Evolutionary conservation across 2,797 vertebrate species (phyloP).

Genomic region (Chrysocyon brachyurus): DNA sequence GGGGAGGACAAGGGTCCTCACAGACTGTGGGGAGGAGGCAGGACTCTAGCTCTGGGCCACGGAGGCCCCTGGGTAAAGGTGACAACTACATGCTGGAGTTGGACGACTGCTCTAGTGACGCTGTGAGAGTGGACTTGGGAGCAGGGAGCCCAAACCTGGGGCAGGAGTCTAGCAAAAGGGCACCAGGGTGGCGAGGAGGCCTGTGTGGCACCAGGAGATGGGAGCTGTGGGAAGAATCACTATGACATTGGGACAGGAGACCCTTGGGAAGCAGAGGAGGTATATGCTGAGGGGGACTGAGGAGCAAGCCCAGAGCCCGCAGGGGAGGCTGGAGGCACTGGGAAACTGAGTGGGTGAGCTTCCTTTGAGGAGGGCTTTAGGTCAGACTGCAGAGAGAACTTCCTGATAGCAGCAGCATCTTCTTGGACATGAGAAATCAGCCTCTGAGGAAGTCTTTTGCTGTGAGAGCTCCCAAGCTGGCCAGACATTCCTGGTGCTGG

Average conservation of each 20-base stretch:
- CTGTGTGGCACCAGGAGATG: background rate
- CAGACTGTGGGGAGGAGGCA: background rate
- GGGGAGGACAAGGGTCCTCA: background rate
- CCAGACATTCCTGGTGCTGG: conserved; percentile 67
- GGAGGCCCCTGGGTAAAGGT: background rate
- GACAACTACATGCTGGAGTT: background rate
- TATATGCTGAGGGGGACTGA: background rate
- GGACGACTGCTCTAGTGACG: background rate
- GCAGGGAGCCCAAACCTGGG: background rate
- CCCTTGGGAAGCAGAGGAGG: background rate
- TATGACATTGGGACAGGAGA: background rate
- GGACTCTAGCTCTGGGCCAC: background rate
- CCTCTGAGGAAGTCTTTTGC: conserved; percentile 68
- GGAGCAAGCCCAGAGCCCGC: background rate
- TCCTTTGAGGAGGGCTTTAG: conserved; percentile 37
- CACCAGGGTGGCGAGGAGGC: background rate
- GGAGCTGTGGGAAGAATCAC: background rate
- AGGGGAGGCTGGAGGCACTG: background rate
- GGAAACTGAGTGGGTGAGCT: background rate
- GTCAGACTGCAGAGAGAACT: conserved; percentile 49
- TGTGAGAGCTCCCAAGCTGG: conserved; percentile 69
- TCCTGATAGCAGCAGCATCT: conserved; percentile 52
- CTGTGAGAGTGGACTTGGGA: conserved; percentile 27
- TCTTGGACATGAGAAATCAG: conserved; percentile 51
- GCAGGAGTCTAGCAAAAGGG: background rate